Conservation (phyloP, 2,797 vertebrate species). For the Gymnocypris eckloni region DNA sequence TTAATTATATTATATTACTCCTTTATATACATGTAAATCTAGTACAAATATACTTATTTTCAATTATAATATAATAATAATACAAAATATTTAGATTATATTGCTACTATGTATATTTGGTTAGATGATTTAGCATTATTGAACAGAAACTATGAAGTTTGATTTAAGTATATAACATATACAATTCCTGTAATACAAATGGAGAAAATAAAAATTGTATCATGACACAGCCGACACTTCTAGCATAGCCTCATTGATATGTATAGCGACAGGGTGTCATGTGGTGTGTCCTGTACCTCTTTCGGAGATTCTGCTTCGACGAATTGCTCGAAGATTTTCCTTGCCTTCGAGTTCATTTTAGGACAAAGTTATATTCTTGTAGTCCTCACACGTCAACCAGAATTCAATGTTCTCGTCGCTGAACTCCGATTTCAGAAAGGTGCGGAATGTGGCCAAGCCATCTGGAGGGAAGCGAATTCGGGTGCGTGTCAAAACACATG, state of each 20-base stretch:
- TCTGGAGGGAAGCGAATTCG: slow-evolving; percentile 68
- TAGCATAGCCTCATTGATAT: not conserved
- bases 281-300: slow-evolving; percentile 75
- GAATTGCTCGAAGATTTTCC: slow-evolving; percentile 86
- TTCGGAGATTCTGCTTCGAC: slow-evolving; percentile 85
- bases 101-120: not conserved
- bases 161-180: too few species aligned
- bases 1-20: not conserved
- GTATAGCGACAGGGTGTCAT: not conserved
- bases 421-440: slow-evolving; percentile 88
- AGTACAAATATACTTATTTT: not conserved
- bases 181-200: too few species aligned
- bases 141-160: not conserved
- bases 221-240: not conserved
- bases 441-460: slow-evolving; percentile 82
- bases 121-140: not conserved
- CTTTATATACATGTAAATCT: not conserved
- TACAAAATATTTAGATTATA: not conserved
- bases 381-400: slow-evolving; percentile 88
- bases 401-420: slow-evolving; percentile 91
- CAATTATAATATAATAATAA: not conserved
- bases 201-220: not conserved
- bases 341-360: slow-evolving; percentile 81
- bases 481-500: not conserved
- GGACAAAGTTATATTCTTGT: slow-evolving; percentile 84